phyloP scores from a whole-genome alignment of 2,888 invertebrate genomes.

The Sycophila texana region DNA sequence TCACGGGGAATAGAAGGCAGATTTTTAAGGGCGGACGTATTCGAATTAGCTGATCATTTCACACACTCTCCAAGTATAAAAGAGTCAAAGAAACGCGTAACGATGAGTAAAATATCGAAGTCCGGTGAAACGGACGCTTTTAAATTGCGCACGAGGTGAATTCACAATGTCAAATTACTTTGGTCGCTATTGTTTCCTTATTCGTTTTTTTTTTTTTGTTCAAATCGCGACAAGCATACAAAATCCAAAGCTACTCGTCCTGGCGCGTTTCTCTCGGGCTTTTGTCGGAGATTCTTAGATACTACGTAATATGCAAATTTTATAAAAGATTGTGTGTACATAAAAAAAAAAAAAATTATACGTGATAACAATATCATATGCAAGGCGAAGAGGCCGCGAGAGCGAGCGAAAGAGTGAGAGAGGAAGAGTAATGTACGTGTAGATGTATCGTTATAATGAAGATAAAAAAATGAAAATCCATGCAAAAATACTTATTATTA shows the following conservation, averaged over 20 bases:
- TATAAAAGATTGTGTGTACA: slow-evolving; percentile 58
- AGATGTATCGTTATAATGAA: slow-evolving; percentile 55
- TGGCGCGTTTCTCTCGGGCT: slow-evolving; percentile 56
- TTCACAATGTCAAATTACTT: neutral
- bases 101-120: slow-evolving; percentile 50
- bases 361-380: slow-evolving; percentile 57
- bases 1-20: slow-evolving; percentile 22
- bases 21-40: slow-evolving; percentile 32
- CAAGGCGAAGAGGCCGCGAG: slow-evolving; percentile 22
- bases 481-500: slow-evolving; percentile 52
- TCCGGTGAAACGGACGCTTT: slow-evolving; percentile 38
- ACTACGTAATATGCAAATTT: slow-evolving; percentile 55
- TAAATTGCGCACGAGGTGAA: slow-evolving; percentile 22
- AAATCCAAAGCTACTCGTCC: slow-evolving; percentile 49
- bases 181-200: neutral
- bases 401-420: slow-evolving; percentile 24
- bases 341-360: slow-evolving; percentile 54
- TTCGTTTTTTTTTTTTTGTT: slow-evolving; percentile 29
- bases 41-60: slow-evolving; percentile 51
- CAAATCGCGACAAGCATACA: slow-evolving; percentile 10
- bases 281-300: slow-evolving; percentile 52
- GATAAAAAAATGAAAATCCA: slow-evolving; percentile 47
- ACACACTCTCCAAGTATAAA: slow-evolving; percentile 43
- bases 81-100: slow-evolving; percentile 57
- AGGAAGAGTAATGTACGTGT: slow-evolving; percentile 53